Evolutionary conservation across 1,140 invertebrate species (phyloP), one percentile per base, ranked within the genome.

Genomic region (Streblospio benedicti): DNA sequence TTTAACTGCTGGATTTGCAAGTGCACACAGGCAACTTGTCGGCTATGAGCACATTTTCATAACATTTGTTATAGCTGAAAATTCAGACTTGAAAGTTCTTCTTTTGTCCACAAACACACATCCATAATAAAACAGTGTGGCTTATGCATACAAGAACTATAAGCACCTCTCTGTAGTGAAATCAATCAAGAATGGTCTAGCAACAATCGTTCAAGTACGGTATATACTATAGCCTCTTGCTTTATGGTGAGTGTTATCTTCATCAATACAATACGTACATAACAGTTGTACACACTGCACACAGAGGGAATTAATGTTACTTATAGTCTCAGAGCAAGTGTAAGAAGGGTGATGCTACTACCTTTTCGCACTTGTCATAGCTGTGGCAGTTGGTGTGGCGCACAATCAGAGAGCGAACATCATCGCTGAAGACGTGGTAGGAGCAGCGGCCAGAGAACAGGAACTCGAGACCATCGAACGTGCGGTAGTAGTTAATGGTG

Each of bases 401-500:
- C 12, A 55, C 52, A 4, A 35, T 32, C 23, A 55, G 23, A 18
- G 23, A 23, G 27, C 33, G 33, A 1, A 33, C 4, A 6, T 28
- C 23, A 1, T 20, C 25, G 33, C 41, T 35, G 4, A 55, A 31
- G 4, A 55, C 16, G 27, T 31, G 33, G 52, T 55, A 55, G 6
- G 52, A 23, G 33, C 52, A 55, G 20, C 52, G 52, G 33, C 52
- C 52, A 2, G 27, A n/a, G 16, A 55, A 55, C 4, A 55, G 52
- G n/a, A 33, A 55, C 41, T 55, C 52, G 4, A 55, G 30, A 23
- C 52, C 52, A 31, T 55, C 52, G n/a, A 55, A 55, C 2, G 52
- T 33, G 23, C 52, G 33, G n/a, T 18, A 55, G 52, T 55, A 55
- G 27, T 55, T 55, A 28, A 35, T 30, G 1, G 31, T 35, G 4